These are phyloP conservation scores for Leptopilina clavipes DNA, from an alignment of 1,140 invertebrate species.

Conservation along the genomic window DNA sequence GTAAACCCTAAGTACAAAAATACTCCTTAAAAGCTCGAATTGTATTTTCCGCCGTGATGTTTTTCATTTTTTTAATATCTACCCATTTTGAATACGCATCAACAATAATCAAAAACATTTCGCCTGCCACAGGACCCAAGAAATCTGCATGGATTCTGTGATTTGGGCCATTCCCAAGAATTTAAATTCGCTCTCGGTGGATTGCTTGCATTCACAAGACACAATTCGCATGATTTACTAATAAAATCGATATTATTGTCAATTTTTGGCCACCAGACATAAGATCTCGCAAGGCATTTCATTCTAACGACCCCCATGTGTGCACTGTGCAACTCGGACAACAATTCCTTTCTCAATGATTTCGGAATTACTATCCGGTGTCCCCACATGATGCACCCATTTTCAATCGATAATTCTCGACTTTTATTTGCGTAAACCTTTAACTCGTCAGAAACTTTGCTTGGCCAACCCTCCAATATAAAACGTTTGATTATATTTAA, in stretches of 20 bases:
- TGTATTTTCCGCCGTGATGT: no score
- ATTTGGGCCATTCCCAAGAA: slow-evolving; percentile 37
- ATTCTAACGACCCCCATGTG: slow-evolving; percentile 56
- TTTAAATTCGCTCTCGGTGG: slow-evolving; percentile 13
- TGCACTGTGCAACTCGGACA: slow-evolving; percentile 59
- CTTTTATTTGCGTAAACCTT: not conserved
- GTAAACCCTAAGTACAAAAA: no score
- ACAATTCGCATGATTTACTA: slow-evolving; percentile 48
- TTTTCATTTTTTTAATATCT: no score
- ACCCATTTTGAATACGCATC: slow-evolving; percentile 23
- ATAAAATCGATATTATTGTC: slow-evolving; percentile 66
- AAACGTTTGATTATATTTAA: no score
- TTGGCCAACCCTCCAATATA: not conserved
- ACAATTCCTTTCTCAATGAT: not conserved
- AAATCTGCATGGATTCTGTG: not conserved
- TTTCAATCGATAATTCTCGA: slow-evolving; percentile 20
- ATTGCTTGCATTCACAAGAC: slow-evolving; percentile 45
- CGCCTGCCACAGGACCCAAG: slow-evolving; percentile 30
- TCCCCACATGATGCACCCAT: no score
- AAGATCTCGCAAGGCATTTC: slow-evolving; percentile 66
- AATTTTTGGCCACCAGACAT: slow-evolving; percentile 71
- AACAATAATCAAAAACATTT: slow-evolving; percentile 38
- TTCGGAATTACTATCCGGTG: not conserved
- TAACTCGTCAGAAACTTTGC: not conserved
- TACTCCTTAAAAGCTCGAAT: no score